phyloP scores from a whole-genome alignment of 2,888 invertebrate genomes.

The Trissoscelio sp. region DNA sequence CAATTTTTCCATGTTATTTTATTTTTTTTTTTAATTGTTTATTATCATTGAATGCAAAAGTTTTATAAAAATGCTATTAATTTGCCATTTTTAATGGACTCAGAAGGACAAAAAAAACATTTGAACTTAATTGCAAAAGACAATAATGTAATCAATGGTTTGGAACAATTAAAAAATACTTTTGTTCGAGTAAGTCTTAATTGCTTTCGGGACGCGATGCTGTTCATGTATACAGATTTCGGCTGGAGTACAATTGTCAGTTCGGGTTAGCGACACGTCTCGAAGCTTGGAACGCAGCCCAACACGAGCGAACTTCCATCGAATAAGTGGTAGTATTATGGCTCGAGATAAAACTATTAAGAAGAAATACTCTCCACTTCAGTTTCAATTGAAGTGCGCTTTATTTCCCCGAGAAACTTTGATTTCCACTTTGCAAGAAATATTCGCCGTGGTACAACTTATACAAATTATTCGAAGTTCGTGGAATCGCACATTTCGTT shows the following conservation, averaged over 20 bases:
- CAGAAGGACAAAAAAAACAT: too few species aligned
- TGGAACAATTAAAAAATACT: too few species aligned
- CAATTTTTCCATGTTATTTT: too few species aligned
- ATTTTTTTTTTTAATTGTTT: too few species aligned
- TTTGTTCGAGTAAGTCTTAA: constrained; percentile 13
- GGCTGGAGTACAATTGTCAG: constrained; percentile 27
- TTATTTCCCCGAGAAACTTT: constrained; percentile 22
- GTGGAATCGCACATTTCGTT: background rate
- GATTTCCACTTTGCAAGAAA: constrained; percentile 1
- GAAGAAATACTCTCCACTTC: constrained; percentile 33
- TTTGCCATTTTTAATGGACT: too few species aligned
- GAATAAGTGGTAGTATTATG: constrained; percentile 49
- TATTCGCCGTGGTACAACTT: background rate
- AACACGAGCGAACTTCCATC: constrained; percentile 13
- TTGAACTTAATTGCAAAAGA: too few species aligned
- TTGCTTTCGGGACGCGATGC: constrained; percentile 15
- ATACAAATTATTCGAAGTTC: constrained; percentile 10
- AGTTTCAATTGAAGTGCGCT: constrained; percentile 15
- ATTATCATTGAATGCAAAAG: too few species aligned
- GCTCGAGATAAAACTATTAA: constrained; percentile 49
- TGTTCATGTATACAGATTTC: constrained; percentile 16
- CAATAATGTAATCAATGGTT: too few species aligned
- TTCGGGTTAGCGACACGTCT: constrained; percentile 41
- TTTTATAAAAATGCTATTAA: too few species aligned
- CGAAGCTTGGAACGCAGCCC: constrained; percentile 54